A percentile compares a stretch with the other conserved stretches of the same genome.
These are phyloP conservation scores for Eurytoma adleriae DNA, from an alignment of 2,888 invertebrate species.

Conservation along the genomic window DNA sequence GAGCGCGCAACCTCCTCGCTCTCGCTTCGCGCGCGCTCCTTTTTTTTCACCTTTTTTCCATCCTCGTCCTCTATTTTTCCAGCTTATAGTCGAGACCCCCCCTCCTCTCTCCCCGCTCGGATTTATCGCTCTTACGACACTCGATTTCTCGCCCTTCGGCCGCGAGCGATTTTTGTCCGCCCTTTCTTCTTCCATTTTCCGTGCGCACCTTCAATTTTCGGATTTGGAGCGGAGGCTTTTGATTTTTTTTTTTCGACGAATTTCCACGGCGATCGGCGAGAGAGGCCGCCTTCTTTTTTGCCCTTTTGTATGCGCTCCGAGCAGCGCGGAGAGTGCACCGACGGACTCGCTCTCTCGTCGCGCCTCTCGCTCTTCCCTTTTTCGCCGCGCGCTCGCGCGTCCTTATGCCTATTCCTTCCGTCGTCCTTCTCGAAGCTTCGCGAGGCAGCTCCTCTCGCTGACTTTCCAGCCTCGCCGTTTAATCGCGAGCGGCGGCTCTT, in stretches of 20 bases:
- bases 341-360: too few relatives aligned
- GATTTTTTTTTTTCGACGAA: background rate
- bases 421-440: slow-evolving; percentile 8
- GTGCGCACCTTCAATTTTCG: too few relatives aligned
- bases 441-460: slow-evolving; percentile 9
- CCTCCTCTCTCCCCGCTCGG: background rate
- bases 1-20: slow-evolving; percentile 6
- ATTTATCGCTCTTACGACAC: background rate
- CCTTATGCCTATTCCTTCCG: background rate
- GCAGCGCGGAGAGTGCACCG: too few relatives aligned
- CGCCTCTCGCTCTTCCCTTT: slow-evolving; percentile 1
- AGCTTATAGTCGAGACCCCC: background rate
- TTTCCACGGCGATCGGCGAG: too few relatives aligned
- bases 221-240: background rate
- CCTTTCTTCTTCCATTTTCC: too few relatives aligned
- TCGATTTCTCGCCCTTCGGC: too few relatives aligned
- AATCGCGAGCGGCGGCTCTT: slow-evolving; percentile 14
- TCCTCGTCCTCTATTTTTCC: slow-evolving; percentile 24
- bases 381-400: background rate
- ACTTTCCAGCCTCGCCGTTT: slow-evolving; percentile 32
- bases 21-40: slow-evolving; percentile 8
- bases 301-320: too few relatives aligned
- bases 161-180: too few relatives aligned
- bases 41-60: slow-evolving; percentile 32
- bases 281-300: too few relatives aligned